A percentile compares a stretch with the other conserved stretches of the same genome.
Conservation (phyloP, 2,888 invertebrate genomes). For the Scaptomyza caliginosa region DNA sequence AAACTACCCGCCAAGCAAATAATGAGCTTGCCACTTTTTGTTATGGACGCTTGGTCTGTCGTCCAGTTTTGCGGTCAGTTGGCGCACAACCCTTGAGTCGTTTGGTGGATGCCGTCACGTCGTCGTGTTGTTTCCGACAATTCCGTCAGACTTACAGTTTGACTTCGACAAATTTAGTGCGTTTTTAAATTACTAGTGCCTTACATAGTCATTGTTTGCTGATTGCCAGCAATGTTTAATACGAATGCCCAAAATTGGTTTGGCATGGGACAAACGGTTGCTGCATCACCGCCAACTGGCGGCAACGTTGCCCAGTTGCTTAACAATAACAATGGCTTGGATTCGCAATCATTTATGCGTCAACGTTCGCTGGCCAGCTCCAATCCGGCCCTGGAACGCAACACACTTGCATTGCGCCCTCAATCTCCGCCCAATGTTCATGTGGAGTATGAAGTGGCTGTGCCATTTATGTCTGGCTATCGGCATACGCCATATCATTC, state of each 20-base stretch:
- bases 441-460: constrained; percentile 84
- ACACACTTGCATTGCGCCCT: constrained; percentile 49
- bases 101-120: constrained; percentile 53
- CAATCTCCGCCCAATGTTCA: constrained; percentile 80
- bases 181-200: constrained; percentile 54
- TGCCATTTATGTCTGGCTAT: constrained; percentile 83
- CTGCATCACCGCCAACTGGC: constrained; percentile 30
- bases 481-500: constrained; percentile 84
- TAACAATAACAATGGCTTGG: constrained; percentile 42
- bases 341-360: constrained; percentile 69
- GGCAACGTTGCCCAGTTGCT: constrained; percentile 51
- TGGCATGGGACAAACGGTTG: constrained; percentile 65
- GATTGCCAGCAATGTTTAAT: constrained; percentile 74
- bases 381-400: constrained; percentile 82
- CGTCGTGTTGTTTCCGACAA: constrained; percentile 32
- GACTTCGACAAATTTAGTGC: constrained; percentile 16
- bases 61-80: constrained; percentile 81
- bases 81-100: constrained; percentile 78
- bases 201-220: constrained; percentile 8
- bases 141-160: constrained; percentile 46
- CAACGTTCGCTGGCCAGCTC: constrained; percentile 82
- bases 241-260: constrained; percentile 82
- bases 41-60: constrained; percentile 64
- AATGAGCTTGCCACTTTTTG: constrained; percentile 53
- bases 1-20: constrained; percentile 69